Evolutionary conservation across 2,113 vertebrate species (phyloP).

Genomic region (Thomomys bottae): DNA sequence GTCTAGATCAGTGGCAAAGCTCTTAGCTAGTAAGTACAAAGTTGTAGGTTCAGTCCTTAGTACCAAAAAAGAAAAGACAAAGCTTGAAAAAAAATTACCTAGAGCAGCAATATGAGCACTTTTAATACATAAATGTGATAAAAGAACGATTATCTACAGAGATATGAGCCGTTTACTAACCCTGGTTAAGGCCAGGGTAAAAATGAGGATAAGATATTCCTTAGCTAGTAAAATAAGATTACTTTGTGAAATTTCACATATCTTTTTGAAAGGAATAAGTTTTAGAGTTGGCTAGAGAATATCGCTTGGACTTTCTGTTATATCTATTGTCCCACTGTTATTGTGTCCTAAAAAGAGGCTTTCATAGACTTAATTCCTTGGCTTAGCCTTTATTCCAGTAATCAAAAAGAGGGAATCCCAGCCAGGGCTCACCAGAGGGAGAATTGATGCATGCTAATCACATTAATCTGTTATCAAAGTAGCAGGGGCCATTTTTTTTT

Average conservation of each 20-base stretch:
- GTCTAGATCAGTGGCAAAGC: too few species aligned
- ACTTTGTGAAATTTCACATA: slow-evolving; percentile 31
- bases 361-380: slow-evolving; percentile 49
- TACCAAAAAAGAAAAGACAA: too few species aligned
- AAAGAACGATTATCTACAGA: slow-evolving; percentile 15
- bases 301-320: slow-evolving; percentile 24
- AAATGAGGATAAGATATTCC: neutral
- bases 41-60: too few species aligned
- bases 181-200: neutral
- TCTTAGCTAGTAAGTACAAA: too few species aligned
- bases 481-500: slow-evolving; percentile 41
- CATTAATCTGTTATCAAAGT: slow-evolving; percentile 66
- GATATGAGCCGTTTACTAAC: neutral
- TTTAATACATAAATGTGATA: neutral
- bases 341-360: slow-evolving; percentile 50
- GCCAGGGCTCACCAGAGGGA: slow-evolving; percentile 35
- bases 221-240: slow-evolving; percentile 31
- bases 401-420: slow-evolving; percentile 60
- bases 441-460: slow-evolving; percentile 56
- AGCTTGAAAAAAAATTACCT: too few species aligned
- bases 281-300: slow-evolving; percentile 38
- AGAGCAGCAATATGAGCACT: too few species aligned
- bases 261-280: slow-evolving; percentile 44
- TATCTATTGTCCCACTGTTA: neutral
- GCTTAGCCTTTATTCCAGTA: slow-evolving; percentile 69